These are phyloP conservation scores for Borostomias antarcticus DNA, from an alignment of 2,797 vertebrate genomes.

Conservation along the genomic window DNA sequence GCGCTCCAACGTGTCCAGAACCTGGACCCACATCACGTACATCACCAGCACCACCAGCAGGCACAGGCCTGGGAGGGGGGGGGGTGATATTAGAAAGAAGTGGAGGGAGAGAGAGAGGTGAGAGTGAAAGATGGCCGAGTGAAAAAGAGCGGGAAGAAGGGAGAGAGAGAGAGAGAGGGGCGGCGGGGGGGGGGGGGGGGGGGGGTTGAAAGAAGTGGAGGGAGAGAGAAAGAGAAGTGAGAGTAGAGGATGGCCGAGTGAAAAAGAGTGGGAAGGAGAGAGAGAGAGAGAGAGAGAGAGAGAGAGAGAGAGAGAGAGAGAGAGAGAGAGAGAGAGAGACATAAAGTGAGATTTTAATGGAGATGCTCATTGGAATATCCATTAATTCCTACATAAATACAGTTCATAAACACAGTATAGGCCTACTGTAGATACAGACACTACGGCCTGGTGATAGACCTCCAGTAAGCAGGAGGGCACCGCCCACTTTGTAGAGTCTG, in stretches of 20 bases:
- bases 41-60: slow-evolving; percentile 83
- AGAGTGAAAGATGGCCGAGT: neutral
- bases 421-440: too few species aligned
- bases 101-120: neutral
- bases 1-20: slow-evolving; percentile 82
- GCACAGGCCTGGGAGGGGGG: slow-evolving; percentile 74
- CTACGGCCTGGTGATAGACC: too few species aligned
- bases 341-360: too few species aligned
- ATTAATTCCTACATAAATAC: too few species aligned
- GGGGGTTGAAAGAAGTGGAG: neutral
- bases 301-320: neutral
- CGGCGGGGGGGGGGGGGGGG: neutral
- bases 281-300: neutral
- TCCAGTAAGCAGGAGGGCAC: slow-evolving; percentile 80
- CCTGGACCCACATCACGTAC: slow-evolving; percentile 89
- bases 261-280: neutral
- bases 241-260: neutral
- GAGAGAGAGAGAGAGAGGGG: neutral
- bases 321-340: neutral
- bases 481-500: slow-evolving; percentile 82
- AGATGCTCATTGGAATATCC: too few species aligned
- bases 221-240: neutral
- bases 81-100: neutral
- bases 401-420: too few species aligned
- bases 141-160: neutral